Percentiles rank a stretch among this genome's conserved stretches.
Conservation (phyloP, 92 coral and sea anemone genomes). For the Porites lobata region DNA sequence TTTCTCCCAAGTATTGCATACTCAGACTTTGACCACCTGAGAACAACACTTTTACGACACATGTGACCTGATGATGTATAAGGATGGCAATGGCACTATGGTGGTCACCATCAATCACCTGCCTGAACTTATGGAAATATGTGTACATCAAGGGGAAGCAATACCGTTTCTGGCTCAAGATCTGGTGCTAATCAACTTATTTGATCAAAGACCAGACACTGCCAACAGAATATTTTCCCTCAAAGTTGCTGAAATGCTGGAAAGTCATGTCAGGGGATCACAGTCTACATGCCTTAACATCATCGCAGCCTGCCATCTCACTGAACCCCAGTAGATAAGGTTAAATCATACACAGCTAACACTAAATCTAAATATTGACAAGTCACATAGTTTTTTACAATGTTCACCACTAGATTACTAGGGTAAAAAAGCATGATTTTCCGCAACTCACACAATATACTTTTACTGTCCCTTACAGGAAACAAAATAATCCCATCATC, state of each 20-base stretch:
- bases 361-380: too few species aligned
- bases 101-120: slow-evolving; percentile 46
- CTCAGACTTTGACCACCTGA: slow-evolving; percentile 20
- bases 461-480: too few species aligned
- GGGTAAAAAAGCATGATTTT: too few species aligned
- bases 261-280: slow-evolving; percentile 26
- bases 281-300: slow-evolving; percentile 51
- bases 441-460: too few species aligned
- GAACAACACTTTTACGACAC: slow-evolving; percentile 33
- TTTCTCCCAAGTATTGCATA: slow-evolving; percentile 32
- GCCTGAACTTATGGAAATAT: slow-evolving; percentile 7
- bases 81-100: neutral
- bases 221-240: slow-evolving; percentile 38
- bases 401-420: too few species aligned
- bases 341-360: too few species aligned
- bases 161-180: slow-evolving; percentile 30
- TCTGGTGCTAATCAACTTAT: slow-evolving; percentile 17
- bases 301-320: neutral
- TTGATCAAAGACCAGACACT: slow-evolving; percentile 58
- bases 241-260: slow-evolving; percentile 22
- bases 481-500: too few species aligned
- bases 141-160: neutral
- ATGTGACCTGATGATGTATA: slow-evolving; percentile 30
- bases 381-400: too few species aligned
- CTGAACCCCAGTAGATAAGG: too few species aligned